These are phyloP conservation scores for Falco columbarius DNA, from an alignment of 2,797 vertebrate genomes.

Conservation along the genomic window DNA sequence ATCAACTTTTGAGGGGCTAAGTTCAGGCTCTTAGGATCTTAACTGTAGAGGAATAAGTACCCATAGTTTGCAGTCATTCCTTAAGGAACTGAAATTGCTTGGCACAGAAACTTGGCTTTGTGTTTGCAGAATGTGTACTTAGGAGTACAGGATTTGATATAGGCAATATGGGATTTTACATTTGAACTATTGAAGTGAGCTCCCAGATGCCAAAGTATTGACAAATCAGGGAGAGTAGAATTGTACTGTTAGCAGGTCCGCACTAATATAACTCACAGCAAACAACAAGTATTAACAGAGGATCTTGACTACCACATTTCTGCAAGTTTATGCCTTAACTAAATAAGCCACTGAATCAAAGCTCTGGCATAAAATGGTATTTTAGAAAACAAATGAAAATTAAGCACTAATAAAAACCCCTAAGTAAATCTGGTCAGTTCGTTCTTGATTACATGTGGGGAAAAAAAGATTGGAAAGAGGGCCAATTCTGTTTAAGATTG, in stretches of 20 bases:
- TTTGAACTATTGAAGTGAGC: background rate
- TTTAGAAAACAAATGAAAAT: background rate
- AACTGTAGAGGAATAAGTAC: background rate
- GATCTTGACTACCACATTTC: background rate
- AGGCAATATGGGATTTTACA: background rate
- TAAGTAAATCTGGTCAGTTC: background rate
- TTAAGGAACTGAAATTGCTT: background rate
- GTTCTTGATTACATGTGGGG: background rate
- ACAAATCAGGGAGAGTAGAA: background rate
- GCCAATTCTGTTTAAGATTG: background rate
- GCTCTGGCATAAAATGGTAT: background rate
- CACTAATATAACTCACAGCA: background rate
- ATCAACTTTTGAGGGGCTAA: background rate
- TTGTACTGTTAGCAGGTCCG: background rate
- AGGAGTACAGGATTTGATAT: background rate
- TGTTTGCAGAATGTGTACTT: background rate
- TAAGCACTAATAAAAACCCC: background rate
- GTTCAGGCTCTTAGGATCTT: background rate
- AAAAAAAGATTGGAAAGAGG: background rate
- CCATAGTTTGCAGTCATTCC: background rate
- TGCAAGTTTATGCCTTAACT: background rate
- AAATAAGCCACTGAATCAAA: background rate
- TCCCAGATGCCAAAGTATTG: background rate
- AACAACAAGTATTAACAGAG: background rate
- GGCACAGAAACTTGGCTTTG: background rate